Conservation (phyloP, 2,797 vertebrate genomes). For the Eupleurogrammus muticus region DNA sequence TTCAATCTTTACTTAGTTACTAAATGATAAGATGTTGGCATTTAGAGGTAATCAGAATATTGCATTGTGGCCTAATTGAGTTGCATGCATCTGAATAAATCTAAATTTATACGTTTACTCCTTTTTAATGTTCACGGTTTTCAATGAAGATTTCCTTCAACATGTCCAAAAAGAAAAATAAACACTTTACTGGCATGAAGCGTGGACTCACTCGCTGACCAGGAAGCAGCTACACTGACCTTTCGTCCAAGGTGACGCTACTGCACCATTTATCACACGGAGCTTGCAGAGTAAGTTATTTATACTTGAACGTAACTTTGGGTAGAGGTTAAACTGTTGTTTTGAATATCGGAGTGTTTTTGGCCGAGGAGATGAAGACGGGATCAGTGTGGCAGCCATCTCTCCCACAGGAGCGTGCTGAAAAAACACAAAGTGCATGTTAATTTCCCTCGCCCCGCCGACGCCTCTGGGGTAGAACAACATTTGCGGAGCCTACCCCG, state of each 20-base stretch:
- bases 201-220: neutral
- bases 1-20: too few species aligned
- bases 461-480: slow-evolving; percentile 61
- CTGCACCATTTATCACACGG: slow-evolving; percentile 7
- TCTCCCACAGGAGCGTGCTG: slow-evolving; percentile 42
- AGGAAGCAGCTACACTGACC: neutral
- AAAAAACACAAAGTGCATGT: slow-evolving; percentile 56
- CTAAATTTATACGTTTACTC: too few species aligned
- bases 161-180: too few species aligned
- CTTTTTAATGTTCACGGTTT: too few species aligned
- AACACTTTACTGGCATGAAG: neutral
- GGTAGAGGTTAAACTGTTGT: slow-evolving; percentile 41
- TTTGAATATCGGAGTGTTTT: slow-evolving; percentile 49
- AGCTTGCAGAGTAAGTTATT: slow-evolving; percentile 26
- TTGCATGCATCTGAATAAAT: too few species aligned
- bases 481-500: slow-evolving; percentile 65
- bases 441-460: slow-evolving; percentile 59
- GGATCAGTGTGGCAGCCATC: slow-evolving; percentile 59
- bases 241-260: slow-evolving; percentile 5
- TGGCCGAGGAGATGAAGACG: slow-evolving; percentile 44
- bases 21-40: too few species aligned
- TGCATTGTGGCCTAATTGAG: too few species aligned
- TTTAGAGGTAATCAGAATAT: too few species aligned
- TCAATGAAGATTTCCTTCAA: too few species aligned
- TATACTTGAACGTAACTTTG: slow-evolving; percentile 29